Conservation (phyloP, 2,888 invertebrate species). For the Blastobasis adustella region DNA sequence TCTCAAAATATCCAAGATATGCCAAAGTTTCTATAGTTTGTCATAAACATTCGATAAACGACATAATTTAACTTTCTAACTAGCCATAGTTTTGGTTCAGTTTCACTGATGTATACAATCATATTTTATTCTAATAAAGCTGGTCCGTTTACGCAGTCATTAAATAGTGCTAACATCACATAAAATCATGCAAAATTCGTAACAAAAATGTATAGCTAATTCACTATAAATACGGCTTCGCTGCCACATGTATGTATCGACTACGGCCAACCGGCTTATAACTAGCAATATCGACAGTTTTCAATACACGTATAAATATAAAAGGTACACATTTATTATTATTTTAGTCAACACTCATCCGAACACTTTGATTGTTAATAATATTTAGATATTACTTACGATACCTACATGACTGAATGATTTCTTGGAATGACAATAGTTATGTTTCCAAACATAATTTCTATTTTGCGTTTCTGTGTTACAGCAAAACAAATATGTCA, state of each 20-base stretch:
- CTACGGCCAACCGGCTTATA: conserved; percentile 25
- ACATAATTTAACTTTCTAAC: conserved; percentile 32
- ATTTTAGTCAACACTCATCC: neutral
- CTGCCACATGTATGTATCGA: conserved; percentile 23
- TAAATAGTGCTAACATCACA: conserved; percentile 30
- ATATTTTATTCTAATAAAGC: conserved; percentile 44
- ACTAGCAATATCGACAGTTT: conserved; percentile 46
- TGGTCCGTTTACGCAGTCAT: conserved; percentile 57
- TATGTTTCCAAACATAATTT: too few relatives aligned
- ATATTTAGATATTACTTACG: too few relatives aligned
- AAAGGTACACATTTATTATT: conserved; percentile 16
- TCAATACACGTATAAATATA: conserved; percentile 23
- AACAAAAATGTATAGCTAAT: conserved; percentile 33
- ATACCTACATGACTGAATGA: too few relatives aligned
- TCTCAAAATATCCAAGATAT: conserved; percentile 24
- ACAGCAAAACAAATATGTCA: neutral
- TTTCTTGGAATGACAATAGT: too few relatives aligned
- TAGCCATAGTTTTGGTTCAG: conserved; percentile 33
- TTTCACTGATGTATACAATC: conserved; percentile 51
- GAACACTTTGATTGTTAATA: too few relatives aligned
- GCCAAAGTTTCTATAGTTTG: conserved; percentile 29
- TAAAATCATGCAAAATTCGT: conserved; percentile 51
- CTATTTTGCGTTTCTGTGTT: neutral
- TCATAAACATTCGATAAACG: conserved; percentile 21
- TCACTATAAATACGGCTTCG: conserved; percentile 14